A percentile compares a stretch with the other conserved stretches of the same genome.
phyloP scores from a whole-genome alignment of 2,888 invertebrate genomes.

The Malacosoma neustria region DNA sequence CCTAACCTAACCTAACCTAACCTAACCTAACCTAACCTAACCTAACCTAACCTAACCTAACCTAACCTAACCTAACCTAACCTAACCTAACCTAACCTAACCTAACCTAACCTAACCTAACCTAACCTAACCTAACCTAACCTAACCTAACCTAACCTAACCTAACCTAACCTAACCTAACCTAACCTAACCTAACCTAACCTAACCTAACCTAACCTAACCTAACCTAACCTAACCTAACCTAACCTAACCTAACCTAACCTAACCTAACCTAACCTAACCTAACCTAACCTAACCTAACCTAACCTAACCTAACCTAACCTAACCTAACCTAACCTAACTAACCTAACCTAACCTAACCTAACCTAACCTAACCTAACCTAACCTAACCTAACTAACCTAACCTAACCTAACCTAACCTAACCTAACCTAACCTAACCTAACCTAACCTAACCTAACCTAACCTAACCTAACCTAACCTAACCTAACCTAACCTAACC shows the following conservation, averaged over 20 bases:
- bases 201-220: constrained; percentile 8
- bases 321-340: constrained; percentile 11
- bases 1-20: constrained; percentile 7
- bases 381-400: constrained; percentile 4
- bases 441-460: constrained; percentile 4
- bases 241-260: constrained; percentile 10
- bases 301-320: constrained; percentile 9
- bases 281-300: constrained; percentile 10
- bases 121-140: constrained; percentile 6
- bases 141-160: constrained; percentile 7
- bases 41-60: constrained; percentile 14
- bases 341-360: constrained; percentile 4
- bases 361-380: constrained; percentile 3
- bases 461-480: constrained; percentile 3
- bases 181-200: constrained; percentile 8
- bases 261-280: constrained; percentile 10
- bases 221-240: constrained; percentile 6
- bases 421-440: constrained; percentile 3
- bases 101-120: constrained; percentile 13
- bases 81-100: constrained; percentile 13
- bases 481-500: constrained; percentile 3
- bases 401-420: constrained; percentile 4
- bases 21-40: constrained; percentile 13
- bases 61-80: constrained; percentile 13
- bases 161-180: constrained; percentile 5